Evolutionary conservation across 2,888 invertebrate genomes (phyloP), one percentile per base, ranked within the genome.

Genomic region (Eubasilissa splendida): DNA sequence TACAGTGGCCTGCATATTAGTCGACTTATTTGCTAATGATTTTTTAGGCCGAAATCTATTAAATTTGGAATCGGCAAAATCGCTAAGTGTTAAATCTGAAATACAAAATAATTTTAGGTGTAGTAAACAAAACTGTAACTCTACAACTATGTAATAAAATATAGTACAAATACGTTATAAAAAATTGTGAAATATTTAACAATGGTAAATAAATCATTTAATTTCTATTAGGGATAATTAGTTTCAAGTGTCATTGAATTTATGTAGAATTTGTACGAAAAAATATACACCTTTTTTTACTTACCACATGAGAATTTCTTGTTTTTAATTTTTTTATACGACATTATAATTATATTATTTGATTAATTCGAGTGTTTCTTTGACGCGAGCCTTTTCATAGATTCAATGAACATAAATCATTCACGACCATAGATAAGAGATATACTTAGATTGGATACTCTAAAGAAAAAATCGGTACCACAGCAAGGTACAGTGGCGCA

Each of bases 41-140:
- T 81, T 81, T 59, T 76, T 81, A 9, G 78, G 56, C 3, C 81
- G 76, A 50, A 54, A 66, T 50, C 33, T 31, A 22, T 22, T 65
- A 50, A 56, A 76, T 66, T 80, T 82, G 22, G 91, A 88, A 86
- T 92, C 91, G n/a, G 92, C 92, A 86, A 89, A 92, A 86, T 92
- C 92, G 84, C 91, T 88, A 84, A 92, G 86, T n/a, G 91, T 91
- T 68, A 92, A 87, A 86, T 92, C 91, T 92, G 85, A 73, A 87
- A 12, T 9, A 14, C 0, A 3, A 68, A 50, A 12, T 63, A 63
- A 1, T 22, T 22, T 22, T 22, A 22, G 22, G 22, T 22, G 1
- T 22, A 22, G 22, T 22, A 22, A 22, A 22, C 22, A 22, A 22
- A 22, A 22, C 1, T 22, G 22, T 22, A 22, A 22, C 22, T 22